Percentiles rank a stretch among this genome's conserved stretches.
phyloP scores from a whole-genome alignment of 2,797 vertebrate genomes.

The Paramormyrops hopkinsi region DNA sequence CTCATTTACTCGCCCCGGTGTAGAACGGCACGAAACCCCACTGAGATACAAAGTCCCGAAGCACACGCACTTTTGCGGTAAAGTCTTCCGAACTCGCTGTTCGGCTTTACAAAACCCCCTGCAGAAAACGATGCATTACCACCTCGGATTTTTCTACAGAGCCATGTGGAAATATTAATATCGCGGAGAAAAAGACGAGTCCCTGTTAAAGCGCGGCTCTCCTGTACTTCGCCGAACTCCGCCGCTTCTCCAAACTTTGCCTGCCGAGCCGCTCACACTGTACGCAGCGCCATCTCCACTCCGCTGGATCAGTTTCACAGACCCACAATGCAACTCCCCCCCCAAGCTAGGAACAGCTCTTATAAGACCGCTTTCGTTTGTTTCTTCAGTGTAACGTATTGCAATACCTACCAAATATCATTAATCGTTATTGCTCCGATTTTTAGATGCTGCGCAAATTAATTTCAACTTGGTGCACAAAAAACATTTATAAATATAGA shows the following conservation, averaged over 20 bases:
- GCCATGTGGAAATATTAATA: conserved; percentile 36
- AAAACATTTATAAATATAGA: not conserved
- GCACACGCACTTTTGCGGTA: conserved; percentile 40
- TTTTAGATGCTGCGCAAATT: not conserved
- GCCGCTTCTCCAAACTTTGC: conserved; percentile 54
- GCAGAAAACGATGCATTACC: conserved; percentile 24
- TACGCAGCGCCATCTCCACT: conserved; percentile 69
- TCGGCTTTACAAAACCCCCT: conserved; percentile 30
- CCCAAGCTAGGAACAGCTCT: conserved; percentile 24
- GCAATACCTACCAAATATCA: not conserved
- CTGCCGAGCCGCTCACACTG: conserved; percentile 59
- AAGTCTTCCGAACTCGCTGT: conserved; percentile 21
- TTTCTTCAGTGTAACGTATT: not conserved
- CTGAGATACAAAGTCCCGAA: conserved; percentile 41
- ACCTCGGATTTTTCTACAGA: conserved; percentile 29
- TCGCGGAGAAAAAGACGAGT: conserved; percentile 33
- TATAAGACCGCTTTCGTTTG: not conserved
- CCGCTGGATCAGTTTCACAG: conserved; percentile 50
- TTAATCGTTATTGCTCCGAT: not conserved
- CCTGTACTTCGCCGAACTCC: conserved; percentile 57
- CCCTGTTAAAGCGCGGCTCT: conserved; percentile 38
- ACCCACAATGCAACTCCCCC: conserved; percentile 53
- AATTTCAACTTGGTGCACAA: not conserved
- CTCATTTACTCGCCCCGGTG: conserved; percentile 48
- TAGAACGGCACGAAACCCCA: conserved; percentile 35